Conservation (phyloP, 2,113 vertebrate genomes). For the Muntiacus muntjak region DNA sequence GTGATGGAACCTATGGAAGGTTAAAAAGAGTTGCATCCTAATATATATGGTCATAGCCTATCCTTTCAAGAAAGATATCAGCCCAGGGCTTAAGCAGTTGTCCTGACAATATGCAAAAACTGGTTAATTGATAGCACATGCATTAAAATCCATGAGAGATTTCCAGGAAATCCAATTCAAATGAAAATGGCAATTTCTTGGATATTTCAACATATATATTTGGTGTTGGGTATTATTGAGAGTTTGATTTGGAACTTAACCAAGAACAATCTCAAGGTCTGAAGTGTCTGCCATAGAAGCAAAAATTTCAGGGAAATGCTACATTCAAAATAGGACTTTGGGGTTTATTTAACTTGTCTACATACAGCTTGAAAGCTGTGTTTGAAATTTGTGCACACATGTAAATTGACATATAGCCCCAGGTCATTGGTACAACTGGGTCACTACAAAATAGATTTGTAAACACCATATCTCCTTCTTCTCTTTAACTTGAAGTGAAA, state of each 20-base stretch:
- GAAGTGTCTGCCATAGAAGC: neutral
- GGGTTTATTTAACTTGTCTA: neutral
- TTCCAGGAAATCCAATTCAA: constrained; percentile 9
- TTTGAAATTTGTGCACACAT: neutral
- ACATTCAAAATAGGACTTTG: neutral
- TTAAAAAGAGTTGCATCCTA: neutral
- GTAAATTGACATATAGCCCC: neutral
- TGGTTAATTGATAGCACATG: neutral
- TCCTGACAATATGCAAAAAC: neutral
- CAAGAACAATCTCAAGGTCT: neutral
- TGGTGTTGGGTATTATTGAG: constrained; percentile 19
- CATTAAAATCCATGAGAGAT: neutral
- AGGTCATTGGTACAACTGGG: neutral
- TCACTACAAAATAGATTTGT: neutral
- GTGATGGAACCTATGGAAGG: neutral
- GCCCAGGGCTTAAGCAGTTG: neutral
- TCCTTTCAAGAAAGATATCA: neutral
- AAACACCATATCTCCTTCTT: neutral
- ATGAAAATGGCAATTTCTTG: constrained; percentile 29
- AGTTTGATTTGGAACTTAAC: constrained; percentile 7
- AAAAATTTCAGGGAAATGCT: neutral
- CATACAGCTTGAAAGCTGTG: neutral
- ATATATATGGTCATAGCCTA: neutral
- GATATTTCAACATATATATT: neutral
- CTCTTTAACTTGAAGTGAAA: neutral